phyloP scores from a whole-genome alignment of 2,888 invertebrate species.

The Malthinus flaveolus region DNA sequence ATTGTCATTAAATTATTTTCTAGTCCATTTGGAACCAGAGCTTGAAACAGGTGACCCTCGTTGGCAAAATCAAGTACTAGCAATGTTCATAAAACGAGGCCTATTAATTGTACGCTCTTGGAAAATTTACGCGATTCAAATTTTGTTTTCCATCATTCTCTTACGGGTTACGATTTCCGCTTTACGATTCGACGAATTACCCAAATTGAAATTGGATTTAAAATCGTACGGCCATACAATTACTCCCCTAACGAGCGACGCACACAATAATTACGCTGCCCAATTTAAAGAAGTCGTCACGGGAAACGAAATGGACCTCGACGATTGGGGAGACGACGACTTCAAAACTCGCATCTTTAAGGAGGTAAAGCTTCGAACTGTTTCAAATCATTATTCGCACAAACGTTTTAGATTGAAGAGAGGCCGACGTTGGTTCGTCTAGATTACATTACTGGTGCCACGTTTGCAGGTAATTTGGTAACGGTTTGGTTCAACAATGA shows the following conservation, averaged over 20 bases:
- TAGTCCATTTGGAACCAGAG: constrained; percentile 39
- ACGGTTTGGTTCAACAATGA: constrained; percentile 75
- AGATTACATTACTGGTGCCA: constrained; percentile 57
- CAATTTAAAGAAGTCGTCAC: constrained; percentile 44
- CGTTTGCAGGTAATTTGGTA: constrained; percentile 53
- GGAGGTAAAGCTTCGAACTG: constrained; percentile 50
- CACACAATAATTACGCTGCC: constrained; percentile 42
- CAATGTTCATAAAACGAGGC: constrained; percentile 52
- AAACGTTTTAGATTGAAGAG: not conserved
- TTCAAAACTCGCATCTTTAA: constrained; percentile 55
- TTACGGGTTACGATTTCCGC: constrained; percentile 62
- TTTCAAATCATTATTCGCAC: too few species aligned
- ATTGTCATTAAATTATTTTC: constrained; percentile 27
- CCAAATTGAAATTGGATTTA: constrained; percentile 60
- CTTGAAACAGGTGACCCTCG: constrained; percentile 39
- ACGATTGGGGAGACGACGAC: constrained; percentile 33
- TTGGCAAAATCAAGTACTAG: constrained; percentile 47
- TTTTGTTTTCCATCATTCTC: constrained; percentile 68
- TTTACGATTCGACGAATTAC: constrained; percentile 57
- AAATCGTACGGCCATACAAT: constrained; percentile 53
- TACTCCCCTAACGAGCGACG: constrained; percentile 42
- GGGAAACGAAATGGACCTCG: constrained; percentile 3
- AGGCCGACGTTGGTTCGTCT: not conserved
- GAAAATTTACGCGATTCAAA: constrained; percentile 66
- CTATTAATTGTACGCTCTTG: constrained; percentile 64